Base-by-base conservation (phyloP, 2,888 invertebrate genomes). In the Pyrrhia umbra region DNA sequence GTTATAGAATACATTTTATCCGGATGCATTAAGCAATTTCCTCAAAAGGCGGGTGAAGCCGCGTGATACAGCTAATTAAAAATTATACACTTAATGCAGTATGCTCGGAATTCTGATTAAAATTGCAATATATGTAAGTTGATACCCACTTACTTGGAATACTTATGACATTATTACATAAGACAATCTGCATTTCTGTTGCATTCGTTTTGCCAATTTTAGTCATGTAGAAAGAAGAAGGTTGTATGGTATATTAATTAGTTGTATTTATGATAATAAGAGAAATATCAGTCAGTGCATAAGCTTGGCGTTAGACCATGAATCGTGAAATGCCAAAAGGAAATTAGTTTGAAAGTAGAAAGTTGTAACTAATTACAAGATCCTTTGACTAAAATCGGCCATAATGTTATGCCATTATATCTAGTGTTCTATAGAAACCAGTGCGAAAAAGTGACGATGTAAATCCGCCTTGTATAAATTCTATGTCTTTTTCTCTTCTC, bases 271-370 rank as follows among this genome's bases (percentile, higher is more conserved):
- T 51, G 55, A 1, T 72, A 60, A 60, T 67, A 27, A 5, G 51
- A 43, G 51, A 56, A 34, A 56, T 56, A 70, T 56, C 42, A 56
- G 21, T 67, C 60, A 2, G 8, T 40, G 13, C 50, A 39, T 43
- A n/a, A 37, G 16, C 34, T 30, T 56, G 61, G 74, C 61, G 16
- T 5, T 34, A 61, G 13, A n/a, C 68, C 61, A 68, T 61, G 39
- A 39, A 52, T 56, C 52, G 74, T 68, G 61, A 61, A 68, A 70
- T n/a, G 52, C 23, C 18, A n/a, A 68, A 67, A 55, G n/a, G 25
- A 56, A 68, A 60, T 60, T 47, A 25, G 25, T 18, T 62, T 27
- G 70, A 51, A 59, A 58, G 13, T 15, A 23, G 40, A 9, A 18
- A 6, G 45, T 73, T 69, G 50, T 50, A 73, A 20, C 54, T 20